A percentile compares a stretch with the other conserved stretches of the same genome.
Conservation (phyloP, 2,888 invertebrate species). For the Callyntrura guangdongensis region DNA sequence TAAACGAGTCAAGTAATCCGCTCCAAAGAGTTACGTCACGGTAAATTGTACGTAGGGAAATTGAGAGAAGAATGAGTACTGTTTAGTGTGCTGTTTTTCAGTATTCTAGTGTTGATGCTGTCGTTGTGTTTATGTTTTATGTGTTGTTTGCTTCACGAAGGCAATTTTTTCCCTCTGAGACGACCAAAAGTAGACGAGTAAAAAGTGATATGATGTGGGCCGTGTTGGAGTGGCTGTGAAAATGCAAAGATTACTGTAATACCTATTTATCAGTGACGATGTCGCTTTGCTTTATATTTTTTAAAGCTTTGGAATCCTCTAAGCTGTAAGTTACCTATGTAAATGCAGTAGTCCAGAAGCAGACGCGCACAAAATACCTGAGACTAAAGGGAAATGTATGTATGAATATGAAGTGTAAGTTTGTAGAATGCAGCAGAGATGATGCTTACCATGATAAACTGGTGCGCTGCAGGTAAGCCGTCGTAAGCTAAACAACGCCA, state of each 20-base stretch:
- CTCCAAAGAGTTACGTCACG: conserved; percentile 12
- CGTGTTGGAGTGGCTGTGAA: too few species aligned
- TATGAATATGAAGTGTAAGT: too few species aligned
- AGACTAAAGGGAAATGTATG: too few species aligned
- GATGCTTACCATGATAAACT: too few species aligned
- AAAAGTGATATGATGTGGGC: neutral
- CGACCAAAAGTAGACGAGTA: neutral
- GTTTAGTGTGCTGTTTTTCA: neutral
- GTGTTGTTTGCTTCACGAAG: neutral
- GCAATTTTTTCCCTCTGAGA: neutral
- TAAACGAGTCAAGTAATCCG: neutral
- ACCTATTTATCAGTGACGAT: too few species aligned
- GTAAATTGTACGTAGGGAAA: neutral
- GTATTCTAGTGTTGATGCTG: neutral
- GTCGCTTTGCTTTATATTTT: neutral
- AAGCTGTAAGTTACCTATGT: neutral
- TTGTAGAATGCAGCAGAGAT: too few species aligned
- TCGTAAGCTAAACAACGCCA: neutral
- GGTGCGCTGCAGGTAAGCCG: too few species aligned
- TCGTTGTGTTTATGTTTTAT: neutral
- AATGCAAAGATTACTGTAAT: neutral
- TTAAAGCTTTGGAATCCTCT: neutral
- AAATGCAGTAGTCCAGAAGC: neutral
- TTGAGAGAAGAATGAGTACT: neutral
- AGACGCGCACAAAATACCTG: neutral